phyloP scores from a whole-genome alignment of 2,113 vertebrate species.

The Centropristis striata region DNA sequence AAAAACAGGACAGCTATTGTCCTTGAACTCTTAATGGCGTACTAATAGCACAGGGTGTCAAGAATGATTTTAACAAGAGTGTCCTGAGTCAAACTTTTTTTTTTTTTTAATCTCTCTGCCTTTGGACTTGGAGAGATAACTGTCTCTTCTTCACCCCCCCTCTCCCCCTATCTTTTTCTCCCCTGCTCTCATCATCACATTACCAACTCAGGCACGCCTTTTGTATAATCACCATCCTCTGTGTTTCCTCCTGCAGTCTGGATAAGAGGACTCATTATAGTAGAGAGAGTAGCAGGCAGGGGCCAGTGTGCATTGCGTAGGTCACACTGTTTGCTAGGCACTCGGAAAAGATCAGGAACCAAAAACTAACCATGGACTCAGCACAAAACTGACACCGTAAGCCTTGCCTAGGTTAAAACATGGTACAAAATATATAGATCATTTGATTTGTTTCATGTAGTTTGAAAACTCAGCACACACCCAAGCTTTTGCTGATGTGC shows the following conservation, averaged over 20 bases:
- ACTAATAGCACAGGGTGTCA: conserved; percentile 77
- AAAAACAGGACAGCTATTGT: conserved; percentile 75
- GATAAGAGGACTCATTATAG: conserved; percentile 78
- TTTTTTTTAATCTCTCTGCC: conserved; percentile 65
- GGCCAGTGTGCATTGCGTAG: conserved; percentile 47
- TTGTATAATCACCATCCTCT: conserved; percentile 76
- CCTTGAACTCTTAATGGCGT: conserved; percentile 82
- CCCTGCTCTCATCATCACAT: conserved; percentile 60
- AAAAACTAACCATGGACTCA: conserved; percentile 5
- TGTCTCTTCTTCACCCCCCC: conserved; percentile 13
- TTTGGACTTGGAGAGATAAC: conserved; percentile 63
- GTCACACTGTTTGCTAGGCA: conserved; percentile 37
- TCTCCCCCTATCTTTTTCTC: background rate
- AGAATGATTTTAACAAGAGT: conserved; percentile 78
- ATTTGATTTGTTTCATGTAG: background rate
- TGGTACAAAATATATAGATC: background rate
- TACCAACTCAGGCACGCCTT: conserved; percentile 74
- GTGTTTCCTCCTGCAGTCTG: conserved; percentile 66
- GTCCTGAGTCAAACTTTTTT: conserved; percentile 75
- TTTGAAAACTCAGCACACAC: conserved; percentile 6
- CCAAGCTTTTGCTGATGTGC: background rate
- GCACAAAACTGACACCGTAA: background rate
- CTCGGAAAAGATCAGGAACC: conserved; percentile 24
- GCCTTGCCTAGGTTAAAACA: background rate
- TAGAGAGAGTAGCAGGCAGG: conserved; percentile 34